Base-by-base conservation (phyloP, 2,888 invertebrate species). In the Notodonta dromedarius region DNA sequence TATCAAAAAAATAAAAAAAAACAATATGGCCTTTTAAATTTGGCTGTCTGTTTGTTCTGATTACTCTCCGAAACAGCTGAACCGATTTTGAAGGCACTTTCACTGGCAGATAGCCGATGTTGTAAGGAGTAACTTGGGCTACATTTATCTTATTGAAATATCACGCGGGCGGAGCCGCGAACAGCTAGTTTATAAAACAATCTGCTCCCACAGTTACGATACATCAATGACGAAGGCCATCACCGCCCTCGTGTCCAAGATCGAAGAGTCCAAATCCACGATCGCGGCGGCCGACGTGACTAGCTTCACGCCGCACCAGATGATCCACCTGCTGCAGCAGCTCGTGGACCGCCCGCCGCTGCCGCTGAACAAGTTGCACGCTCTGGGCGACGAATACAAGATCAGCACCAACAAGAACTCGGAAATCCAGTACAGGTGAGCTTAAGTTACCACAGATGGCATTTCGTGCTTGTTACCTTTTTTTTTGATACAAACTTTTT, bases 331-430 rank as follows among this genome's bases (percentile, higher is more conserved):
- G 67, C 86, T 98, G 35, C 94, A 96, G 56, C 94, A 95, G 74
- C 87, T 98, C n/a, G 88, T 96, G 4, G 95, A 95, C 58, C 84
- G 91, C 0, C 71, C 90, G 0, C 86, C 94, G 0, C 74, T 96
- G 44, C 78, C 95, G 0, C 63, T 96, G 2, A 86, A 88, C 1
- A 96, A 95, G 74, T 83, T 96, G 14, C 58, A 56, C 0, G 51
- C 35, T 0, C 52, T 87, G 2, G 86, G 83, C 50, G 83, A 91
- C 0, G 84, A 94, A 0, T 98, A 98, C 83, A 91, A 94, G 40
- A 90, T 98, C 62, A 94, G 94, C 58, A 82, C 83, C 0, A 94
- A 94, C 6, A 95, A 95, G 73, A 99, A 98, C 85, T 94, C 96
- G 0, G 98, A 99, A 91, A 96, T 98, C 57, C 94, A 94, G 16